These are phyloP conservation scores for Bhutanitis thaidina DNA, from an alignment of 2,888 invertebrate species.

Conservation along the genomic window DNA sequence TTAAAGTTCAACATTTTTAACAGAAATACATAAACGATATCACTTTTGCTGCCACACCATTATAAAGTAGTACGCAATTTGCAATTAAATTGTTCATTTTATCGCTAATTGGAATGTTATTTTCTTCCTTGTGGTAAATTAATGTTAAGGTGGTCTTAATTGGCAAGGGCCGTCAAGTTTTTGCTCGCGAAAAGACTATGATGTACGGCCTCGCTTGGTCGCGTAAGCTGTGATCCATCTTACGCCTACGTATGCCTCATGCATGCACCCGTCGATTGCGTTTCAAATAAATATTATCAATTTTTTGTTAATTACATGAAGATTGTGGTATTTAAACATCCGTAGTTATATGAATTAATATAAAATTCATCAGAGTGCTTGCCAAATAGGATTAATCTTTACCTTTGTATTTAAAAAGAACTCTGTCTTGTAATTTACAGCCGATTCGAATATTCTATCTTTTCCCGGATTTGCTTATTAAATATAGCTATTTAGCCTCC, in stretches of 20 bases:
- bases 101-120: conserved; percentile 18
- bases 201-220: conserved; percentile 11
- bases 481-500: too few species aligned
- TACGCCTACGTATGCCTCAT: conserved; percentile 2
- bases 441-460: too few species aligned
- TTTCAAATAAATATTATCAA: background rate
- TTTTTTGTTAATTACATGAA: conserved; percentile 4
- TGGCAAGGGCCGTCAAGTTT: conserved; percentile 19
- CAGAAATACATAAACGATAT: conserved; percentile 3
- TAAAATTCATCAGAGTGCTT: too few species aligned
- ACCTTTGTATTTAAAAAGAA: too few species aligned
- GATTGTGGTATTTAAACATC: background rate
- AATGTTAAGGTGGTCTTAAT: conserved; percentile 17
- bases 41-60: conserved; percentile 6
- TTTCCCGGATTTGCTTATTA: too few species aligned
- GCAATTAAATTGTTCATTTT: conserved; percentile 21
- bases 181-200: conserved; percentile 15
- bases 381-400: too few species aligned
- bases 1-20: conserved; percentile 14
- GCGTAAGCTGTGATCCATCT: conserved; percentile 12
- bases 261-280: conserved; percentile 4
- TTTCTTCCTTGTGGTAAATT: conserved; percentile 13
- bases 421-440: too few species aligned
- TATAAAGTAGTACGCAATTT: conserved; percentile 17
- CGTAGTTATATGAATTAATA: too few species aligned